Percentiles rank a stretch among this genome's conserved stretches.
Evolutionary conservation across 2,113 vertebrate genomes (phyloP).

Genomic region (Myanophis thanlyinensis): DNA sequence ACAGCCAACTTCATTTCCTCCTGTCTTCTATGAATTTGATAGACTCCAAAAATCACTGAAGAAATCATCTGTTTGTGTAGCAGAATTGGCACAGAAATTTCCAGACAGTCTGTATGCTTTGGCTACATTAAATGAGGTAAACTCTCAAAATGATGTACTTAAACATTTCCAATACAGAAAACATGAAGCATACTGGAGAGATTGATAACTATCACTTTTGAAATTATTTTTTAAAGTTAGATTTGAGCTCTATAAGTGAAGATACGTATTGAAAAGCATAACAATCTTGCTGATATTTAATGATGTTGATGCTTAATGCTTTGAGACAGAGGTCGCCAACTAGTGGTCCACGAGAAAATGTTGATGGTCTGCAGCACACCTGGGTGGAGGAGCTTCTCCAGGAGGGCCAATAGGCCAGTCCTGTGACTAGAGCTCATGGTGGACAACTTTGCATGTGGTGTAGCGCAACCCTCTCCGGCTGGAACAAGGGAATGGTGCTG

Average conservation of each 20-base stretch:
- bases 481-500: too few species aligned
- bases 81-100: conserved; percentile 41
- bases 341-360: too few species aligned
- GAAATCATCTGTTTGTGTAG: conserved; percentile 70
- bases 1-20: not conserved
- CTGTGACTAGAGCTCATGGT: too few species aligned
- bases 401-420: too few species aligned
- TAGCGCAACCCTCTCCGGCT: too few species aligned
- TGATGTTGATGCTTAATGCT: not conserved
- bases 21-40: conserved; percentile 79
- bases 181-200: not conserved
- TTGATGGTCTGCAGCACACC: too few species aligned
- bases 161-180: not conserved
- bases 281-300: not conserved
- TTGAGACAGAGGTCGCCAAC: too few species aligned
- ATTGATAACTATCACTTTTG: not conserved
- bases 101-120: conserved; percentile 59
- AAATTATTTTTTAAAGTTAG: not conserved
- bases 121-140: conserved; percentile 79
- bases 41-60: conserved; percentile 78
- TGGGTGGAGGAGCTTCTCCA: too few species aligned
- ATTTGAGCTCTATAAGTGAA: not conserved
- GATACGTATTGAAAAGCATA: not conserved
- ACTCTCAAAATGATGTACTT: conserved; percentile 2
- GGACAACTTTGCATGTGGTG: too few species aligned